These are phyloP conservation scores for Lycaon pictus DNA, from an alignment of 2,113 vertebrate species.

Conservation along the genomic window DNA sequence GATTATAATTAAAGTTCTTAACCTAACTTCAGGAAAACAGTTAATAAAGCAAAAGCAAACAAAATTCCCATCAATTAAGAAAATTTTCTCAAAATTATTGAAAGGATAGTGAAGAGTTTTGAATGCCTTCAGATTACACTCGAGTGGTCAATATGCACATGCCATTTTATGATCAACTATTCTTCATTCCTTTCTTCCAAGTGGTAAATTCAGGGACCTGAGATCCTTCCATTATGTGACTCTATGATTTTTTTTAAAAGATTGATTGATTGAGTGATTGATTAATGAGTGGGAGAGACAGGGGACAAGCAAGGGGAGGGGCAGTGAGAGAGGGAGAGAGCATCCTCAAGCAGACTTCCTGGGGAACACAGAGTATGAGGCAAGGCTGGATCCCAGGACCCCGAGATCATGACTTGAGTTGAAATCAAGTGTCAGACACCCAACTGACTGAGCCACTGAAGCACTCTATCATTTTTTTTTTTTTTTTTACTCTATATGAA, in stretches of 20 bases:
- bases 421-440: not conserved
- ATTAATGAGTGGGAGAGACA: not conserved
- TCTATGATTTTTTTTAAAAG: accelerated
- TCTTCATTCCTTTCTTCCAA: not conserved
- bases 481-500: not conserved
- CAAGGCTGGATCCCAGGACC: not conserved
- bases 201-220: not conserved
- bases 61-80: not conserved
- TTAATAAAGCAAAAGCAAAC: not conserved
- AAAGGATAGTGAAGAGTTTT: not conserved
- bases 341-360: not conserved
- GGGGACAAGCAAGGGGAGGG: not conserved
- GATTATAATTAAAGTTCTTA: not conserved
- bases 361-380: not conserved
- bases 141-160: not conserved
- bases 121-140: not conserved
- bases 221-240: accelerated
- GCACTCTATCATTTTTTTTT: not conserved
- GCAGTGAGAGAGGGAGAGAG: not conserved
- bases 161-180: not conserved
- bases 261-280: not conserved
- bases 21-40: not conserved
- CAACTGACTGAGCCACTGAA: not conserved
- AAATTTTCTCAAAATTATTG: not conserved
- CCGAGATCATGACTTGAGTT: not conserved